phyloP scores from a whole-genome alignment of 2,113 vertebrate genomes.

The Xiphorhynchus elegans region DNA sequence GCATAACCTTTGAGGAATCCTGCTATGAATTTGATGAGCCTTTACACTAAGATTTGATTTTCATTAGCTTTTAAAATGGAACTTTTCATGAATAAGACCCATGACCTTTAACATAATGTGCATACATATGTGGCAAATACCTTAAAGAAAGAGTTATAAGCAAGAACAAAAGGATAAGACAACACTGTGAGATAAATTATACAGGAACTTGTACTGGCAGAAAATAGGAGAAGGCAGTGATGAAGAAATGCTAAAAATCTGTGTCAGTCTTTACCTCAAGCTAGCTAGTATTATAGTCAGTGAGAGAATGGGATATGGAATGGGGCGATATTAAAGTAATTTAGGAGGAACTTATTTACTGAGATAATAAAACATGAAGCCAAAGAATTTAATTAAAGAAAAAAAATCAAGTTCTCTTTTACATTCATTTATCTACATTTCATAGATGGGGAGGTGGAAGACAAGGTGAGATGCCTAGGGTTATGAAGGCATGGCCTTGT shows the following conservation, averaged over 20 bases:
- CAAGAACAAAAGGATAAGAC: conserved; percentile 10
- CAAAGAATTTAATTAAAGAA: background rate
- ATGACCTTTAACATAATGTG: background rate
- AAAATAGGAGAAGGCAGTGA: background rate
- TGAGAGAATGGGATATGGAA: background rate
- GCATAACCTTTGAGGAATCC: conserved; percentile 11
- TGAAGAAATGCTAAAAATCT: background rate
- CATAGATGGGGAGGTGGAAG: background rate
- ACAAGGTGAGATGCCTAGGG: background rate
- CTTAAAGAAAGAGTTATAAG: conserved; percentile 32
- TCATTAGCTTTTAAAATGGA: conserved; percentile 15
- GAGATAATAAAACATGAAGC: background rate
- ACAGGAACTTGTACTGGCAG: background rate
- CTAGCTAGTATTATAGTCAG: background rate
- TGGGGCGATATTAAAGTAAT: background rate
- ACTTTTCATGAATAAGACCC: background rate
- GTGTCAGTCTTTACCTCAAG: background rate
- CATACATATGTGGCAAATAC: background rate
- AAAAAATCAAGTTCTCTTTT: background rate
- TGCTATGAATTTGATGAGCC: background rate
- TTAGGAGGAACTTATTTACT: conserved; percentile 17
- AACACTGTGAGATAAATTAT: background rate
- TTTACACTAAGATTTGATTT: conserved; percentile 21
- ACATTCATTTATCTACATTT: background rate
- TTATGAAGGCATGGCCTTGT: background rate